These are phyloP conservation scores for Enteromius mattozi DNA, from an alignment of 2,797 vertebrate genomes.

Conservation along the genomic window DNA sequence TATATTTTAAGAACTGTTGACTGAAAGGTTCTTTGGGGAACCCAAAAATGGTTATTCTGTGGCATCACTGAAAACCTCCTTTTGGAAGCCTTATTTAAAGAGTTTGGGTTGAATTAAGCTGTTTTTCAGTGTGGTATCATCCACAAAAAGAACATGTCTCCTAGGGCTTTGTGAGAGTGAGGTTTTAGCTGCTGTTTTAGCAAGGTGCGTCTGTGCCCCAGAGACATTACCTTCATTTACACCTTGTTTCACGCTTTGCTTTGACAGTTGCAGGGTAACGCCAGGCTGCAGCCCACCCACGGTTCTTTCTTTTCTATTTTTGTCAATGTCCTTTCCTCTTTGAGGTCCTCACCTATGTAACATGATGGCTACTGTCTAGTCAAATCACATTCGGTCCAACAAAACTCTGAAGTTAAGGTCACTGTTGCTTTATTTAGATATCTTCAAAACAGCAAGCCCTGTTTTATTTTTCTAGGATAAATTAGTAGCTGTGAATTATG, in stretches of 20 bases:
- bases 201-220: conserved; percentile 34
- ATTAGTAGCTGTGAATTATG: conserved; percentile 21
- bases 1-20: neutral
- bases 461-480: conserved; percentile 16
- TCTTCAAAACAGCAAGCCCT: neutral
- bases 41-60: neutral
- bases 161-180: neutral
- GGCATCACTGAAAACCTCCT: neutral
- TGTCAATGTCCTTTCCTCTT: conserved; percentile 48
- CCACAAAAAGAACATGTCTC: neutral
- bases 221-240: conserved; percentile 46
- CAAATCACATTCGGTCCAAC: conserved; percentile 42
- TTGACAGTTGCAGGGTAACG: conserved; percentile 41
- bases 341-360: conserved; percentile 41
- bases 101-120: neutral
- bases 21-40: neutral
- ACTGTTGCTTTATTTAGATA: conserved; percentile 39
- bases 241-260: conserved; percentile 40
- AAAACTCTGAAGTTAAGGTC: conserved; percentile 29
- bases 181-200: conserved; percentile 32
- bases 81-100: neutral
- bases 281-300: conserved; percentile 33
- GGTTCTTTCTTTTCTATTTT: conserved; percentile 53
- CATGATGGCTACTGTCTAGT: conserved; percentile 34
- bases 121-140: neutral